Evolutionary conservation across 2,113 vertebrate species (phyloP), one percentile per base, ranked within the genome.

Genomic region (Gasterosteus nipponicus): DNA sequence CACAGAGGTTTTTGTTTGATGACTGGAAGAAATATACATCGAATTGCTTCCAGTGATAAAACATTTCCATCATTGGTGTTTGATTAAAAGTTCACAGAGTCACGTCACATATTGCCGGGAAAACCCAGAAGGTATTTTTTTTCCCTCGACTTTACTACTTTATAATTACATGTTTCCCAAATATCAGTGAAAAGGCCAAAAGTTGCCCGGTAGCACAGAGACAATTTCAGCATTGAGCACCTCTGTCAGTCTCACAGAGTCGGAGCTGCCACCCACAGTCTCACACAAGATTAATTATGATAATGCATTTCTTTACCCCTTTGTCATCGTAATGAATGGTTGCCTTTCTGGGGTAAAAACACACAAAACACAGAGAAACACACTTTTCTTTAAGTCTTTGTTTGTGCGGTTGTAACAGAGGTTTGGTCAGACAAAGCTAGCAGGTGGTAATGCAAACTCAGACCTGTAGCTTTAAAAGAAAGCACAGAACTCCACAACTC

Each of bases 211-310:
- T 46, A 73, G 79, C 61, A 69, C 12, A 46, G n/a, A 68, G 77
- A 86, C 62, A 39, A 67, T 71, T 59, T 79, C 26, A 65, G 74
- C 79, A 76, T 49, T 69, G 83, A 89, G 73, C 84, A 83, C 75
- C 60, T 82, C 82, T 67, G 79, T 91, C 89, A 87, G 87, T 89
- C 89, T 81, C 79, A 77, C 82, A 89, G 86, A 87, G 87, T 75
- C 54, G 75, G 79, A 91, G 92, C 90, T 93, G 94, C 96, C 96
- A 97, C 96, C 96, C 96, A 97, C 95, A 92, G 94, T 86, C 95
- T 96, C 93, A 93, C 95, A 96, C 95, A 94, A 94, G 93, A 94
- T 95, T 96, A 95, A 97, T 97, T 96, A 96, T 97, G 96, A 97
- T 97, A 96, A 97, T 96, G 95, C 95, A 95, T 96, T 97, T 96